Evolutionary conservation across 2,888 invertebrate genomes (phyloP).

Genomic region (Lacanobia wlatinum): DNA sequence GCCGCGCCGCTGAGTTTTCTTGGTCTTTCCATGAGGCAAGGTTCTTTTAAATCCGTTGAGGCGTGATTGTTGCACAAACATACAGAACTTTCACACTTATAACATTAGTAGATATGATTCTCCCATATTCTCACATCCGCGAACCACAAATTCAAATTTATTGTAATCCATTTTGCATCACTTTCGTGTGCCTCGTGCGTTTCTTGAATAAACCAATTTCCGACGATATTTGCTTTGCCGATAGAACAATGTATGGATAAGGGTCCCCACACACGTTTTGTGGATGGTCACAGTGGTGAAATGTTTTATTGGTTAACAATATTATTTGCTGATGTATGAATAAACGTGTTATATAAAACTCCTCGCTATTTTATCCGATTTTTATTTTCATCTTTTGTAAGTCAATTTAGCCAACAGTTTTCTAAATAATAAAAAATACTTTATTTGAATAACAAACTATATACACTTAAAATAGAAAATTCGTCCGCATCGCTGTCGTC

Average conservation of each 20-base stretch:
- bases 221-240: conserved; percentile 26
- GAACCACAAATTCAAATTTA: conserved; percentile 36
- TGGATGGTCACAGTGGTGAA: no score
- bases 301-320: no score
- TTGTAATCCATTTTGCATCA: conserved; percentile 46
- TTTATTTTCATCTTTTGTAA: no score
- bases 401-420: no score
- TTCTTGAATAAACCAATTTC: conserved; percentile 47
- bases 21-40: not conserved
- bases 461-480: no score
- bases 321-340: no score
- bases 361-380: no score
- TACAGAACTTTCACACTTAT: not conserved
- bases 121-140: conserved; percentile 10
- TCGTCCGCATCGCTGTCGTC: no score
- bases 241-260: conserved; percentile 1
- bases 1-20: no score
- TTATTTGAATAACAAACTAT: no score
- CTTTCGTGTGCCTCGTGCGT: conserved; percentile 13
- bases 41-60: not conserved
- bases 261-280: not conserved
- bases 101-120: not conserved
- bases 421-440: no score
- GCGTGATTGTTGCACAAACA: not conserved
- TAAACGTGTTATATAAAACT: no score